Percentiles rank a stretch among this genome's conserved stretches.
phyloP scores from a whole-genome alignment of 2,113 vertebrate genomes.

The Chamaetylas fuelleborni region DNA sequence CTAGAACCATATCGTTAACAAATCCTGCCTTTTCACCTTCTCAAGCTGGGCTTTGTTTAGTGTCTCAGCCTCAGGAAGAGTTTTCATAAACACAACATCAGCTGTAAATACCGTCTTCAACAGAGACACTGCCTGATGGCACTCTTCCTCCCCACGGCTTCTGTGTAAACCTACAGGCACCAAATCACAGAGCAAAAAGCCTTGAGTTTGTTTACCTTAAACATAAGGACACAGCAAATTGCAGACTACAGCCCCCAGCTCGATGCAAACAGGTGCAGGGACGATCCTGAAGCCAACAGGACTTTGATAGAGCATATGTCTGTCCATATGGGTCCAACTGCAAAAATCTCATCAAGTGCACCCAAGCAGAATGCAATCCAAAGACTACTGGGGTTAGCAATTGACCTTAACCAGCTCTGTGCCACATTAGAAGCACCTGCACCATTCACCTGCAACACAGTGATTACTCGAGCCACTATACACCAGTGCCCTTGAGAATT shows the following conservation, averaged over 20 bases:
- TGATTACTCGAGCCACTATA: background rate
- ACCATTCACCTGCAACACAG: background rate
- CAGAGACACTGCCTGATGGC: background rate
- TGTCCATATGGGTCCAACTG: constrained; percentile 20
- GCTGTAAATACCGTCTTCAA: background rate
- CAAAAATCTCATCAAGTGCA: background rate
- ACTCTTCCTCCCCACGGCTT: background rate
- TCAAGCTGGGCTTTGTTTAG: background rate
- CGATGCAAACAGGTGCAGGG: background rate
- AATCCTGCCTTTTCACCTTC: background rate
- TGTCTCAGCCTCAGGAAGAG: background rate
- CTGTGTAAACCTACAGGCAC: background rate
- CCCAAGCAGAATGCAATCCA: background rate
- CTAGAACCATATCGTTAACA: background rate
- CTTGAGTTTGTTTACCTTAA: background rate
- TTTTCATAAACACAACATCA: background rate
- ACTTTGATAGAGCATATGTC: constrained; percentile 26
- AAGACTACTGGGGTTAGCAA: background rate
- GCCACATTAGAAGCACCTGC: background rate
- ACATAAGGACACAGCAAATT: background rate
- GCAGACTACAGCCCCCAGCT: background rate
- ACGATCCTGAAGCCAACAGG: background rate
- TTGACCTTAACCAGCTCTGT: background rate
- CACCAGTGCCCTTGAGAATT: background rate
- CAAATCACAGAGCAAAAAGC: background rate